A percentile compares a stretch with the other conserved stretches of the same genome.
phyloP scores from a whole-genome alignment of 2,797 vertebrate genomes.

The Spheniscus humboldti region DNA sequence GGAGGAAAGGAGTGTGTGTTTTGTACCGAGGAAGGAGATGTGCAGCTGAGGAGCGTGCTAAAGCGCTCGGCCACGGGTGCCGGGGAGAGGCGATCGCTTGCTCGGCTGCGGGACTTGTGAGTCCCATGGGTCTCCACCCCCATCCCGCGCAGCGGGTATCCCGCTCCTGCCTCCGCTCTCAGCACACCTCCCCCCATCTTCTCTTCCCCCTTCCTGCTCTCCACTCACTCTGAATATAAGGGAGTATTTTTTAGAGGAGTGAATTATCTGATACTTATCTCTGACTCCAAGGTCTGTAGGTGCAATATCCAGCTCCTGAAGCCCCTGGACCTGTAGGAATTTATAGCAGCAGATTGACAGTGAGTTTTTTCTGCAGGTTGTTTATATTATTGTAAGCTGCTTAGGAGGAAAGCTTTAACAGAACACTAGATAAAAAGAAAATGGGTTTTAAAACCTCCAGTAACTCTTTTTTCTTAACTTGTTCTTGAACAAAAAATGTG shows the following conservation, averaged over 20 bases:
- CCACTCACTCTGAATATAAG: background rate
- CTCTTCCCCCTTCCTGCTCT: background rate
- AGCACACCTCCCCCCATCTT: background rate
- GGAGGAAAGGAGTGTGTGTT: background rate
- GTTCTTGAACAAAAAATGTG: slow-evolving; percentile 48
- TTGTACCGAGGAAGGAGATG: background rate
- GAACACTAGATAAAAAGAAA: slow-evolving; percentile 64
- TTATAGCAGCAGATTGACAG: slow-evolving; percentile 55
- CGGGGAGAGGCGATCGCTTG: rapidly evolving
- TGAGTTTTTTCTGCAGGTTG: slow-evolving; percentile 54
- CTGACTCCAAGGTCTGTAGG: slow-evolving; percentile 24
- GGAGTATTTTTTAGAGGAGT: slow-evolving; percentile 31
- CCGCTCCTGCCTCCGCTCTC: background rate
- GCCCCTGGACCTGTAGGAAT: slow-evolving; percentile 48
- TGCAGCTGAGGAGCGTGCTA: background rate
- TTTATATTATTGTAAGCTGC: slow-evolving; percentile 68
- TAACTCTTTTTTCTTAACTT: slow-evolving; percentile 53
- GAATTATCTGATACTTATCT: slow-evolving; percentile 59
- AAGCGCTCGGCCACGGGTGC: background rate
- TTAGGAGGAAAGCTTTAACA: slow-evolving; percentile 61
- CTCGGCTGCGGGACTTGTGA: rapidly evolving
- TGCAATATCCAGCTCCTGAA: slow-evolving; percentile 50
- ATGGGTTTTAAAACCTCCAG: slow-evolving; percentile 60
- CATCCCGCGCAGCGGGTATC: rapidly evolving
- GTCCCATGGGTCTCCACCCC: background rate